A percentile compares a stretch with the other conserved stretches of the same genome.
These are phyloP conservation scores for Stenurella melanura DNA, from an alignment of 2,888 invertebrate genomes.

Conservation along the genomic window DNA sequence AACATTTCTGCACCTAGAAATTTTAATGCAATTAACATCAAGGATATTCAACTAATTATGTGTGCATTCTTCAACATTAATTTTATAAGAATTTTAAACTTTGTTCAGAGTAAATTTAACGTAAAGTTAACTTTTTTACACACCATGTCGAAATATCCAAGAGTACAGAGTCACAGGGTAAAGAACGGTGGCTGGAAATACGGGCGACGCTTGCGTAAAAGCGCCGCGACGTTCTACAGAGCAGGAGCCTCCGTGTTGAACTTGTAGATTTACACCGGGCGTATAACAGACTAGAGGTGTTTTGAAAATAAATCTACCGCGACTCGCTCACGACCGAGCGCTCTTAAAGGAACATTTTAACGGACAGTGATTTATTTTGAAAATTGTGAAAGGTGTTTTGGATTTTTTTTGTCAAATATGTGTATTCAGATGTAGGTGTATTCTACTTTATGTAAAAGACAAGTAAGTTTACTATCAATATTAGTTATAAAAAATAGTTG, in stretches of 20 bases:
- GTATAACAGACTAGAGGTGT: constrained; percentile 54
- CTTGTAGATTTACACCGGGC: constrained; percentile 64
- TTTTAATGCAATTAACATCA: not conserved
- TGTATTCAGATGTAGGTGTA: not conserved
- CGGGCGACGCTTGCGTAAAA: constrained; percentile 58
- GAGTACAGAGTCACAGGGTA: constrained; percentile 27
- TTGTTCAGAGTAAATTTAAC: not conserved
- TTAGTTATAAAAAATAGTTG: not conserved
- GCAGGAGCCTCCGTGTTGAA: constrained; percentile 50
- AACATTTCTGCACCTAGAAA: not conserved
- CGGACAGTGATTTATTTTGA: not conserved
- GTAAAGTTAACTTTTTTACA: not conserved
- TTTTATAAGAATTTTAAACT: not conserved
- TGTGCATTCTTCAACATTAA: not conserved
- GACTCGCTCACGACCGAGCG: constrained; percentile 29
- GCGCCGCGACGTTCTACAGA: constrained; percentile 53
- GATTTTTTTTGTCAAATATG: not conserved
- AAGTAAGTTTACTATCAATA: constrained; percentile 7
- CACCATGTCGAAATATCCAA: not conserved
- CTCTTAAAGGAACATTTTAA: not conserved
- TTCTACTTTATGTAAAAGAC: not conserved
- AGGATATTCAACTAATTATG: not conserved
- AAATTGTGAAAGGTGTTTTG: constrained; percentile 20
- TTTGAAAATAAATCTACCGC: constrained; percentile 29
- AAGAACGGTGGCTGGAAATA: constrained; percentile 51